phyloP scores from a whole-genome alignment of 2,888 invertebrate species.

The Ectemnius lituratus region DNA sequence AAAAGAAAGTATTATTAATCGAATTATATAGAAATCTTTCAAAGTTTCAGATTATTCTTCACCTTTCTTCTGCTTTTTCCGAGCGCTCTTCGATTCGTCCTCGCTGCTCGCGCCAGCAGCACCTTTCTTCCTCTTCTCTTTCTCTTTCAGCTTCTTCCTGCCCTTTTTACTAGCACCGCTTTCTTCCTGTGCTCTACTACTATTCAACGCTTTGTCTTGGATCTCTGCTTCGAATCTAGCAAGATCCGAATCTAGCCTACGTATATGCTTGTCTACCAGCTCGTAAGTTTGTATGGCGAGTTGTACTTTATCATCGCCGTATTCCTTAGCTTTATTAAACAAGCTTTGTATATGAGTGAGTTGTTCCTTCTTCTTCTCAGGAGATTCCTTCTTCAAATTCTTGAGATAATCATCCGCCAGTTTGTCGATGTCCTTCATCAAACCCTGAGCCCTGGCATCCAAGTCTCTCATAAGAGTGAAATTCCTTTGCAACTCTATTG shows the following conservation, averaged over 20 bases:
- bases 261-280: slow-evolving; percentile 97
- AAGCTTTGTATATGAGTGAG: slow-evolving; percentile 90
- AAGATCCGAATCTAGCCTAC: slow-evolving; percentile 96
- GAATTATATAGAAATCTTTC: slow-evolving; percentile 1
- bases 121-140: slow-evolving; percentile 82
- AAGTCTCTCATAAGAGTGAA: slow-evolving; percentile 97
- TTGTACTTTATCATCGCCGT: slow-evolving; percentile 98
- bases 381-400: slow-evolving; percentile 84
- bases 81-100: slow-evolving; percentile 75
- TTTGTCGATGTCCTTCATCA: slow-evolving; percentile 95
- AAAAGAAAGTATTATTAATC: too few species aligned
- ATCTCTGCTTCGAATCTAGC: slow-evolving; percentile 98
- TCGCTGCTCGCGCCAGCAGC: slow-evolving; percentile 75
- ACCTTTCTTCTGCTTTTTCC: slow-evolving; percentile 82
- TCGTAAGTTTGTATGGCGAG: slow-evolving; percentile 99
- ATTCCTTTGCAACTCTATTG: slow-evolving; percentile 95
- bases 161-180: slow-evolving; percentile 84
- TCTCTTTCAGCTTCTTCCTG: slow-evolving; percentile 85
- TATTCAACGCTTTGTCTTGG: slow-evolving; percentile 93
- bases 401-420: slow-evolving; percentile 90
- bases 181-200: slow-evolving; percentile 84
- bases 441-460: slow-evolving; percentile 92
- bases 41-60: slow-evolving; percentile 28
- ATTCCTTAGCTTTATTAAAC: slow-evolving; percentile 96
- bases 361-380: slow-evolving; percentile 90